Percentiles rank a stretch among this genome's conserved stretches.
Evolutionary conservation across 2,113 vertebrate genomes (phyloP).

Genomic region (Gavia stellata): DNA sequence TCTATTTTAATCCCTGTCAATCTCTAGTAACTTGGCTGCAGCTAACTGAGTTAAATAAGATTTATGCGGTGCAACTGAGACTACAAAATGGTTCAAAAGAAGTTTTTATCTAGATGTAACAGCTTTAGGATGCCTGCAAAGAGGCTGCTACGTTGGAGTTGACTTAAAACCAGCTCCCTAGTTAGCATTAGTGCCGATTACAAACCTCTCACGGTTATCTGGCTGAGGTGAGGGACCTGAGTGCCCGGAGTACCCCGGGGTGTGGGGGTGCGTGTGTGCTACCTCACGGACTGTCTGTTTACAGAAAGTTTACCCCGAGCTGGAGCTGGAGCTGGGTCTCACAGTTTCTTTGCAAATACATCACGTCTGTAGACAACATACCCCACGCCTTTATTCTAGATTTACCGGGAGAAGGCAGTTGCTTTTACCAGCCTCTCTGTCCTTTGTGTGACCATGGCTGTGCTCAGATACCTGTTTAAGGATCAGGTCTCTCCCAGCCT

Average conservation of each 20-base stretch:
- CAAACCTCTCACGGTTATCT: background rate
- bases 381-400: no score
- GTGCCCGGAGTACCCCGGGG: background rate
- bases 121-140: background rate
- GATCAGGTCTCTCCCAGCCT: background rate
- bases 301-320: background rate
- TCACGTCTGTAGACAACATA: fast-evolving
- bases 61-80: background rate
- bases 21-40: background rate
- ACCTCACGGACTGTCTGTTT: background rate
- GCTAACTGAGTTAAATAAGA: background rate
- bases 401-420: fast-evolving
- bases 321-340: background rate
- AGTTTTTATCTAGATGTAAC: background rate
- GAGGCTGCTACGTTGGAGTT: background rate
- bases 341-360: background rate
- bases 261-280: no score
- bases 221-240: fast-evolving
- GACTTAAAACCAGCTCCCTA: background rate
- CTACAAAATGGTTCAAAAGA: background rate
- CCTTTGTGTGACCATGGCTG: background rate
- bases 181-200: background rate
- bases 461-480: background rate
- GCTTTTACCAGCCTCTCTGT: background rate
- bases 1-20: background rate